Conservation (phyloP, 2,888 invertebrate genomes). For the Tetropium fuscum region DNA sequence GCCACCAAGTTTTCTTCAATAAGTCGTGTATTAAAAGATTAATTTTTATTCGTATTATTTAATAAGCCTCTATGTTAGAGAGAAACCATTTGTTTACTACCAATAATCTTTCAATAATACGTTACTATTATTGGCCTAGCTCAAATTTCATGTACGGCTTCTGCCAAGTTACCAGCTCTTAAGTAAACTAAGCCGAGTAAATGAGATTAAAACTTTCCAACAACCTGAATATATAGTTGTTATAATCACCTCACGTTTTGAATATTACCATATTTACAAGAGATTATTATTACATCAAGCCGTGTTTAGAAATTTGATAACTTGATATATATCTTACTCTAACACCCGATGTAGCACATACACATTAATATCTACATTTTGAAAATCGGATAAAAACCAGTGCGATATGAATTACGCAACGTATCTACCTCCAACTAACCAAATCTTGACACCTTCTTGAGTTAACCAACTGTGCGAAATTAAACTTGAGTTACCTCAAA, state of each 20-base stretch:
- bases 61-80: too few species aligned
- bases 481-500: conserved; percentile 20
- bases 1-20: too few species aligned
- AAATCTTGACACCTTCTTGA: conserved; percentile 21
- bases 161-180: conserved; percentile 13
- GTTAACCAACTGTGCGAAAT: conserved; percentile 18
- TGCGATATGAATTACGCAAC: too few species aligned
- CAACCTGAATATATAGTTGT: conserved; percentile 30
- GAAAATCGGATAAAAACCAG: background rate
- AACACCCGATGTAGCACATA: too few species aligned
- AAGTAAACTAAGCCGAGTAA: conserved; percentile 32
- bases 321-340: conserved; percentile 18
- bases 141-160: conserved; percentile 2
- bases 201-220: conserved; percentile 41
- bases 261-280: conserved; percentile 53
- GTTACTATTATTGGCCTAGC: too few species aligned
- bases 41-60: too few species aligned
- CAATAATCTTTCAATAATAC: too few species aligned
- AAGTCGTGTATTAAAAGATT: too few species aligned
- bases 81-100: too few species aligned
- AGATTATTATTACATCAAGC: conserved; percentile 46
- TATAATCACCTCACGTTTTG: conserved; percentile 51
- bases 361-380: background rate
- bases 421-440: too few species aligned
- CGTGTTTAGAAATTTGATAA: conserved; percentile 47